Base-by-base conservation (phyloP, 2,888 invertebrate species). In the Tineola bisselliella region DNA sequence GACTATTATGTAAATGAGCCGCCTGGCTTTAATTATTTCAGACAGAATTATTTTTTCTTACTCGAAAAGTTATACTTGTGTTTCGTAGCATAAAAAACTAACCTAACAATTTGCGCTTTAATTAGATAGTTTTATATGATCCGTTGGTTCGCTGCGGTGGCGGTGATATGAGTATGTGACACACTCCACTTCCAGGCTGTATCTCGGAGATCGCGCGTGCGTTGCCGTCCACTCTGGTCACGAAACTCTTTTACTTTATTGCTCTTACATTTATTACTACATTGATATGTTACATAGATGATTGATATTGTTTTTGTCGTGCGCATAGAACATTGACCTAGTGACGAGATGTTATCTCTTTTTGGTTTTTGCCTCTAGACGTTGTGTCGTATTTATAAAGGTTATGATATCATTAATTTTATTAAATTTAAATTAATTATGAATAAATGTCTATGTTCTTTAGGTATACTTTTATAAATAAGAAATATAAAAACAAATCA, bases 281-380 rank as follows among this genome's bases (percentile, higher is more conserved):
- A 75, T 75, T 74, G 71, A 77, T 79, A 74, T 69, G 73, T 77
- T 77, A 73, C 77, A 76, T 66, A 64, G 70, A 79, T 80, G 81
- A 81, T 80, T 81, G 77, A 81, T 81, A 66, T 69, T 66, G 66
- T 66, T 70, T 72, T 77, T 76, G 77, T 75, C 77, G 75, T 69
- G 71, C 66, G 67, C 70, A 69, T 74, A 74, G 75, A 73, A 70
- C 68, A 70, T 68, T 75, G 75, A 75, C 76, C 77, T 69, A 79
- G 71, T 73, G 48, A 13, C 12, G 48, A 48, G 48, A 48, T 48
- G 48, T 48, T 48, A 48, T 48, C 48, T 48, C 17, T 6, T 13
- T 48, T 48, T 48, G 8, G n/a, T 2, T 48, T 17, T 38, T 48
- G 10, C 17, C 48, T 5, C 15, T 13, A 48, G 48, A n/a, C 48